Conservation (phyloP, 37 sponge, comb jelly and placozoan species). For the Mnemiopsis leidyi region DNA sequence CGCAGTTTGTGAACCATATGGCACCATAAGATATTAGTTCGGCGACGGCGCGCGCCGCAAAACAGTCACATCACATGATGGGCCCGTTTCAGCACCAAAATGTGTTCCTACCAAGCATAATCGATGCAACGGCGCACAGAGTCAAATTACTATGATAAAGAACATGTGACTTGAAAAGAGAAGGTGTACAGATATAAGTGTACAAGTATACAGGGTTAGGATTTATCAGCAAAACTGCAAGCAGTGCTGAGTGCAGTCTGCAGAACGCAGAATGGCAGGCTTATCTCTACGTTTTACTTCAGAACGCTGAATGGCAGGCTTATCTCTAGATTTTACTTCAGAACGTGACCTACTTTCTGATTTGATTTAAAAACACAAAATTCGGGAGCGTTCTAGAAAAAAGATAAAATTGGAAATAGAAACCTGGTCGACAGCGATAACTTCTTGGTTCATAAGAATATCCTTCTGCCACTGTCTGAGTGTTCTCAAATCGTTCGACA, state of each 20-base stretch:
- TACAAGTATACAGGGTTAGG: no score
- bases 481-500: conserved; percentile 54
- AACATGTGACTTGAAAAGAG: not conserved
- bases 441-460: conserved; percentile 82
- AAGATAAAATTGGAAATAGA: no score
- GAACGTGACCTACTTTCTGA: no score
- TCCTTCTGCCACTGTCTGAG: conserved; percentile 63
- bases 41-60: not conserved
- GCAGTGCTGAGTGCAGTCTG: not conserved
- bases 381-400: no score
- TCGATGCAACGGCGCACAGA: not conserved
- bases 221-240: not conserved
- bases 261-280: no score
- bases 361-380: no score
- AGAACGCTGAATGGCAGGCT: no score
- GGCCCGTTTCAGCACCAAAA: not conserved
- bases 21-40: not conserved
- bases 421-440: conserved; percentile 86
- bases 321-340: no score
- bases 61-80: not conserved
- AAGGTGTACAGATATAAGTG: no score
- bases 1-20: not conserved
- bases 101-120: not conserved
- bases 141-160: not conserved
- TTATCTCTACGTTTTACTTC: no score